These are phyloP conservation scores for Pteropus rufus DNA, from an alignment of 2,797 vertebrate genomes.

Conservation along the genomic window DNA sequence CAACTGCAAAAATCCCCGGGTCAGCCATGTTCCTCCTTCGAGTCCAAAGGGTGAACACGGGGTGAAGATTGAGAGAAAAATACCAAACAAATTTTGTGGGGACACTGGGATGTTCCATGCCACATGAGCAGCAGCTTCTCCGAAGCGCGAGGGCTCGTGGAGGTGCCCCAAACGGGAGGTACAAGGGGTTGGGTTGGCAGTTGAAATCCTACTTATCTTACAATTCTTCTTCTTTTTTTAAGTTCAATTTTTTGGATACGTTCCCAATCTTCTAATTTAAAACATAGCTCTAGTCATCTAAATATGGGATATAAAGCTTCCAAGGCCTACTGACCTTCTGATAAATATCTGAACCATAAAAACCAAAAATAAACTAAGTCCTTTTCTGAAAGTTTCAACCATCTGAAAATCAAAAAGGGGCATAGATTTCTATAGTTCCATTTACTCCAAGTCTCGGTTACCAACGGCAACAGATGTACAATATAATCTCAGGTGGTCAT, in stretches of 20 bases:
- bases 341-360: conserved; percentile 64
- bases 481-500: no score
- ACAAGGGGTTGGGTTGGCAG: neutral
- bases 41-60: neutral
- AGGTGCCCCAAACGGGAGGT: neutral
- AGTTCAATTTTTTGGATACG: neutral
- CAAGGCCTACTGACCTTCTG: conserved; percentile 67
- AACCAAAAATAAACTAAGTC: conserved; percentile 62
- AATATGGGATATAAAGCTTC: conserved; percentile 61
- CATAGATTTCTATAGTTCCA: conserved; percentile 21
- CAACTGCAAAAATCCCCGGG: neutral
- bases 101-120: neutral
- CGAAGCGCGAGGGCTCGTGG: neutral
- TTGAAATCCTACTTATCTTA: neutral
- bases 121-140: fast-evolving
- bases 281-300: conserved; percentile 51
- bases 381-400: conserved; percentile 43
- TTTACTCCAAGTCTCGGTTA: conserved; percentile 39
- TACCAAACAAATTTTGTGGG: neutral
- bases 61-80: neutral
- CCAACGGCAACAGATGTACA: conserved; percentile 51
- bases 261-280: conserved; percentile 52
- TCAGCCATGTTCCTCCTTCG: neutral
- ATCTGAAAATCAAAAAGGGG: conserved; percentile 42
- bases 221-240: neutral